phyloP scores from a whole-genome alignment of 2,113 vertebrate species.

The Dromaius novaehollandiae region DNA sequence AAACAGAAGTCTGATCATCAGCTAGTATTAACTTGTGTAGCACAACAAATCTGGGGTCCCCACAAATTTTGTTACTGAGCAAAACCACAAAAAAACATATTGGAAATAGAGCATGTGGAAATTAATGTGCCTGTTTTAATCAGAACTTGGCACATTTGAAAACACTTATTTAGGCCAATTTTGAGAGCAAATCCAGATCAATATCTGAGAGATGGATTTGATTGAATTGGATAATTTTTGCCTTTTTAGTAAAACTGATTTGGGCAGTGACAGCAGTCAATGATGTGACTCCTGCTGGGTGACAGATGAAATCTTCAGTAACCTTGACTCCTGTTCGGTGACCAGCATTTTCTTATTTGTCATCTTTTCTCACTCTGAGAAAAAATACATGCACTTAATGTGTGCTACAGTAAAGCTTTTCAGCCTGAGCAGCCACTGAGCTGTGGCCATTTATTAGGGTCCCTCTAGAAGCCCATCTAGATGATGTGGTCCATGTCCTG shows the following conservation, averaged over 20 bases:
- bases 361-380: background rate
- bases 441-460: background rate
- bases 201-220: background rate
- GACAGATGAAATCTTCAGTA: background rate
- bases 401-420: background rate
- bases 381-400: background rate
- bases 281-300: background rate
- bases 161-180: background rate
- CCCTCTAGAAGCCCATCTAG: background rate
- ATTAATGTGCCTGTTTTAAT: background rate
- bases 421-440: background rate
- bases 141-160: background rate
- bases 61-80: background rate
- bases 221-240: background rate
- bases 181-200: background rate
- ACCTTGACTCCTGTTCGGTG: background rate
- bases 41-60: background rate
- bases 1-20: background rate
- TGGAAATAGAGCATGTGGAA: background rate
- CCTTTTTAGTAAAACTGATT: background rate
- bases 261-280: background rate
- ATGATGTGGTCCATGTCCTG: background rate
- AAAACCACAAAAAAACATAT: background rate
- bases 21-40: background rate
- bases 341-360: background rate